Conservation (phyloP, 2,113 vertebrate species). For the Forbesichthys agassizii region DNA sequence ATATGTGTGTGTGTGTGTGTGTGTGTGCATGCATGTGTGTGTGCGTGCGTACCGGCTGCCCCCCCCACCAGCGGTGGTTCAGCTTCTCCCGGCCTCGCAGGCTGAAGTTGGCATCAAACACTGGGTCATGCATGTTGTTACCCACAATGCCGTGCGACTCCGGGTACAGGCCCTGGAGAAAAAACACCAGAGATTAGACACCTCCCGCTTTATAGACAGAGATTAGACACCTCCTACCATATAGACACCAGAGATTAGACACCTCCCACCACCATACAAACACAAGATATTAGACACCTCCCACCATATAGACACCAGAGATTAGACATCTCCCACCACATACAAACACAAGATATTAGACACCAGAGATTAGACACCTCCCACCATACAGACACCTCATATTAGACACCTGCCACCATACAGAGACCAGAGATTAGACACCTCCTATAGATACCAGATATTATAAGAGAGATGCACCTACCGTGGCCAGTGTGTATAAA, state of each 20-base stretch:
- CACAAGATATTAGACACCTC: background rate
- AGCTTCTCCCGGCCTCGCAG: constrained; percentile 94
- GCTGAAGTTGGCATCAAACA: constrained; percentile 92
- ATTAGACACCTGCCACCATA: background rate
- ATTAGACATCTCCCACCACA: too few relatives aligned
- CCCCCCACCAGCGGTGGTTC: constrained; percentile 98
- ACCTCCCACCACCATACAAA: background rate
- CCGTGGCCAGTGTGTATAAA: constrained; percentile 93
- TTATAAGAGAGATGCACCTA: constrained; percentile 62
- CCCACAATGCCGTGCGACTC: constrained; percentile 98
- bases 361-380: background rate
- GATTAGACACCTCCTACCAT: background rate
- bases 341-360: too few relatives aligned
- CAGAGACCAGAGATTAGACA: too few relatives aligned
- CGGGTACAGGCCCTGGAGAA: constrained; percentile 90
- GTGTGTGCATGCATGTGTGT: background rate
- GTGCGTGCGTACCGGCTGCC: constrained; percentile 77
- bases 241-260: background rate
- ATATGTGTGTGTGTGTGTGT: background rate
- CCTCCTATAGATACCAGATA: too few relatives aligned
- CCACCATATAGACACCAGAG: too few relatives aligned
- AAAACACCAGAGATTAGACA: background rate
- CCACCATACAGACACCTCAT: too few relatives aligned
- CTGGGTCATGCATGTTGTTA: constrained; percentile 96
- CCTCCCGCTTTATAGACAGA: too few relatives aligned